Percentiles rank a stretch among this genome's conserved stretches.
phyloP scores from a whole-genome alignment of 2,888 invertebrate species.

The Mamestra brassicae region DNA sequence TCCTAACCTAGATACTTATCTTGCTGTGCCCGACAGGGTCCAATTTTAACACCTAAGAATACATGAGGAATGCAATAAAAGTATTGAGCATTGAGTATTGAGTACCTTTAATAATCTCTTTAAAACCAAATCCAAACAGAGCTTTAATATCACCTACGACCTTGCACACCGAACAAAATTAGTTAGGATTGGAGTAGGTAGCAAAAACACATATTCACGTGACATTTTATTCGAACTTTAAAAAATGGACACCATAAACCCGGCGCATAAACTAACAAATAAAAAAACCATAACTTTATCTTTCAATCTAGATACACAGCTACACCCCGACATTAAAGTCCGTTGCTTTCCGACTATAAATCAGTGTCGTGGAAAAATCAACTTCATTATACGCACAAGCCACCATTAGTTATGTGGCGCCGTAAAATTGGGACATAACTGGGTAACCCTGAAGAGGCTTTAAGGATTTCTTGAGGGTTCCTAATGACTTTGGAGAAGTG shows the following conservation, averaged over 20 bases:
- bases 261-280: background rate
- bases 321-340: slow-evolving; percentile 16
- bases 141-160: no score
- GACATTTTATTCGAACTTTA: background rate
- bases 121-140: no score
- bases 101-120: no score
- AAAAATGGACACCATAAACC: background rate
- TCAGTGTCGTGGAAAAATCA: slow-evolving; percentile 53
- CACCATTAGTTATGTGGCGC: slow-evolving; percentile 29
- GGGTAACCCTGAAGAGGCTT: slow-evolving; percentile 20
- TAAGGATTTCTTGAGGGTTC: background rate
- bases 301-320: slow-evolving; percentile 20
- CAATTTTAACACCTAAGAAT: no score
- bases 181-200: no score
- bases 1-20: no score
- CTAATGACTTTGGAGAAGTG: background rate
- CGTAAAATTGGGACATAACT: slow-evolving; percentile 32
- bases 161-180: no score
- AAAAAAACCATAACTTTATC: slow-evolving; percentile 23
- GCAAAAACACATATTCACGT: background rate
- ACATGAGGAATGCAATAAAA: no score
- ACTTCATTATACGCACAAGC: slow-evolving; percentile 43
- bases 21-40: no score
- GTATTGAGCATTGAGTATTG: no score
- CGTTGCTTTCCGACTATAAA: slow-evolving; percentile 44